phyloP scores from a whole-genome alignment of 2,113 vertebrate genomes.

The Formicarius rufipectus region DNA sequence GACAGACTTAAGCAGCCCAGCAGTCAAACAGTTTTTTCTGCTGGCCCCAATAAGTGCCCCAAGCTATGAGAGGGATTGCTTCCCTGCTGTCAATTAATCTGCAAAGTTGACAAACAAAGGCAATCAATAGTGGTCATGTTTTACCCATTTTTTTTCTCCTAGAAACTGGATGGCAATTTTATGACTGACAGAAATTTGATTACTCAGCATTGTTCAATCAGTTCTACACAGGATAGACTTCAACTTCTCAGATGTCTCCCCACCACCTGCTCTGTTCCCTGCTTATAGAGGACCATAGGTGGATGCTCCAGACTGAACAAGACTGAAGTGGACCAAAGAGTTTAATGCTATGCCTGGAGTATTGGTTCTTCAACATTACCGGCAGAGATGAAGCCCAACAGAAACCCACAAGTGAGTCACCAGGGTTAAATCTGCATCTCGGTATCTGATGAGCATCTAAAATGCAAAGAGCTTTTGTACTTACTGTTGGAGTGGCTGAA shows the following conservation, averaged over 20 bases:
- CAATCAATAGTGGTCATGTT: background rate
- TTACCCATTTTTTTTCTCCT: background rate
- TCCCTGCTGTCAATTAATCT: background rate
- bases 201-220: background rate
- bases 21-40: background rate
- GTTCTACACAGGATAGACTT: background rate
- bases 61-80: background rate
- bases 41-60: background rate
- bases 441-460: background rate
- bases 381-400: background rate
- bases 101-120: background rate
- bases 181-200: background rate
- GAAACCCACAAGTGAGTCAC: background rate
- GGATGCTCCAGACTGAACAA: background rate
- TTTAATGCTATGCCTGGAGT: background rate
- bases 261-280: background rate
- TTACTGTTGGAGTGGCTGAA: constrained; percentile 66
- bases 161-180: background rate
- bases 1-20: background rate
- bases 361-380: background rate
- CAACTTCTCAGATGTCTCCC: background rate
- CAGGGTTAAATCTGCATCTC: background rate
- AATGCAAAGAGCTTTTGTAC: background rate
- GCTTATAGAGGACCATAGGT: background rate
- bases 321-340: background rate